Base-by-base conservation (phyloP, 1,140 invertebrate species). In the Apolygus lucorum region DNA sequence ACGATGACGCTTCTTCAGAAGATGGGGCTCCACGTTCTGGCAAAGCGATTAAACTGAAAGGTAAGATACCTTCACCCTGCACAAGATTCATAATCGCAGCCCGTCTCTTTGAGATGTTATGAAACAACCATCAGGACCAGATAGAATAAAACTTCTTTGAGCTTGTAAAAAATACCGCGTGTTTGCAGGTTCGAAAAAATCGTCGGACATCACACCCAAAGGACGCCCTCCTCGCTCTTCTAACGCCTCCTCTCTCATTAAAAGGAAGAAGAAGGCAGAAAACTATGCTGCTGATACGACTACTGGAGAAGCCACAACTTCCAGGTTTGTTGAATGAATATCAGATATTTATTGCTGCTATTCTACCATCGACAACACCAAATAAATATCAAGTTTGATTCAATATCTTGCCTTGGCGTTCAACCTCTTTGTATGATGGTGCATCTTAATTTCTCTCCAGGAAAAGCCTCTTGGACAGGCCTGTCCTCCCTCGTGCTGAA, bases 221-320 rank as follows among this genome's bases (percentile, higher is more conserved):
- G 34, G 8, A 11, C 34, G 34, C 8, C 34, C 34, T 49, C 34
- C 17, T 49, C 8, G 17, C 8, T 49, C 34, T 11, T 8, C 17
- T 49, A 17, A 49, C 34, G 34, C 34, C 34, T 49, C 34, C 34
- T 49, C 17, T 8, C 17, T 17, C 8, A 17, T 17, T 17, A 63
- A 63, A 17, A 14, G 26, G 22, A 63, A 63, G 62, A 63, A 26
- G 14, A 63, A 25, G 62, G 2, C 62, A 25, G 21, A 63, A 63
- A 14, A 62, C 22, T 24, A 62, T 62, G 62, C 22, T 22, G 62
- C 62, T 1, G 62, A 63, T 17, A 63, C 62, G 2, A 63, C 62
- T 1, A 63, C 62, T 25, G 62, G 62, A 17, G 34, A 49, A 49
- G 8, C 34, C 8, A 11, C 34, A n/a, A n/a, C n/a, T n/a, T n/a